Conservation (phyloP, 2,113 vertebrate species). For the Archilochus colubris region DNA sequence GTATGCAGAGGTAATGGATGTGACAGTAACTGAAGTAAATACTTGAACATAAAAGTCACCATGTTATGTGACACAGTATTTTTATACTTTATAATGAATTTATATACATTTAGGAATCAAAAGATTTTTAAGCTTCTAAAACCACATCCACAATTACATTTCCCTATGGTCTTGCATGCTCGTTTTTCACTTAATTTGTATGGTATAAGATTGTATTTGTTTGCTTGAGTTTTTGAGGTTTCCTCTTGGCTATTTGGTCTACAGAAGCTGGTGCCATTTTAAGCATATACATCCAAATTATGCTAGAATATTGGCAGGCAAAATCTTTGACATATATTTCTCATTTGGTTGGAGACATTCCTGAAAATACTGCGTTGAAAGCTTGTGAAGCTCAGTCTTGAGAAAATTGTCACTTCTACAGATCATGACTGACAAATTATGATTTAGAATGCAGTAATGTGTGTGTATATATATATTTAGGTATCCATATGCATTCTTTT, state of each 20-base stretch:
- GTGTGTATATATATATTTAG: neutral
- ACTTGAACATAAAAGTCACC: neutral
- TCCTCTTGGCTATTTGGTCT: neutral
- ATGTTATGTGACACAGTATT: neutral
- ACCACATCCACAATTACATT: neutral
- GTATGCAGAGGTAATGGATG: neutral
- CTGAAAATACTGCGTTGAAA: neutral
- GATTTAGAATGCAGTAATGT: neutral
- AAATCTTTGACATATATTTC: neutral
- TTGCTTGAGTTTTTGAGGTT: neutral
- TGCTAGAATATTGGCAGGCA: neutral
- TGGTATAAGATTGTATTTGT: neutral
- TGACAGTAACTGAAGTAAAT: neutral
- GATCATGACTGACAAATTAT: neutral
- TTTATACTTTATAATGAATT: neutral
- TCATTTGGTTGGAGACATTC: neutral
- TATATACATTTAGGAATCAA: neutral
- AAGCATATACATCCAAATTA: neutral
- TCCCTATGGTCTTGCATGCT: conserved; percentile 10
- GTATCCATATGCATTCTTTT: neutral
- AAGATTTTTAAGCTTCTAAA: neutral
- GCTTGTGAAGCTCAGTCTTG: neutral
- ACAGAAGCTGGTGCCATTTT: neutral
- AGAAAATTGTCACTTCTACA: neutral
- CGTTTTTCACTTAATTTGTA: neutral